Percentiles rank a stretch among this genome's conserved stretches.
These are phyloP conservation scores for Podabrus alpinus DNA, from an alignment of 2,888 invertebrate species.

Conservation along the genomic window DNA sequence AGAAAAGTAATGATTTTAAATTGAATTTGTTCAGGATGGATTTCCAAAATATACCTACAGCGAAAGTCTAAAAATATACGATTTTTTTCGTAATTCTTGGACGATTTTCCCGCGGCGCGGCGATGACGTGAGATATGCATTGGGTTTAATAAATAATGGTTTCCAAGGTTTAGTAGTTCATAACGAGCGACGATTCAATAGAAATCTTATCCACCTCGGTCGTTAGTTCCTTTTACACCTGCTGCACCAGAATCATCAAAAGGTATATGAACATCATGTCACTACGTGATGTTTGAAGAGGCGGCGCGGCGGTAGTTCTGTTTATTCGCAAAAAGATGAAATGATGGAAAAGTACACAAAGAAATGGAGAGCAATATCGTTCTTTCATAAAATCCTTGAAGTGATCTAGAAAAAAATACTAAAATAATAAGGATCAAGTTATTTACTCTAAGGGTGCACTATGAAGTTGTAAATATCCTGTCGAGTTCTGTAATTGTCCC, in stretches of 20 bases:
- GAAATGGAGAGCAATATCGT: background rate
- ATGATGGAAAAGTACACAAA: background rate
- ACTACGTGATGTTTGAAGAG: constrained; percentile 1
- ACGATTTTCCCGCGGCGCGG: background rate
- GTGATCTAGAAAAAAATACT: background rate
- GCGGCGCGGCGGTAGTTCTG: constrained; percentile 6
- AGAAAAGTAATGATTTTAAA: background rate
- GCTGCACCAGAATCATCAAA: constrained; percentile 10
- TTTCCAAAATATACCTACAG: background rate
- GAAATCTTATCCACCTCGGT: background rate
- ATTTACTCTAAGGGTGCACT: background rate
- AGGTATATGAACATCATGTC: constrained; percentile 6
- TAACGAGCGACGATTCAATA: constrained; percentile 1
- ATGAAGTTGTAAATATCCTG: constrained; percentile 2
- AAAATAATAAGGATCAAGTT: constrained; percentile 5
- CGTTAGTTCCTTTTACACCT: background rate
- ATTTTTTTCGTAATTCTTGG: no score
- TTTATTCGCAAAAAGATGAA: constrained; percentile 14
- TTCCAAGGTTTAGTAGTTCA: background rate
- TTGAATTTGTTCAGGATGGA: background rate
- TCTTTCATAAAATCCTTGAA: constrained; percentile 3
- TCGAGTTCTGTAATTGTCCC: constrained; percentile 8
- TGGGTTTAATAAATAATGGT: background rate
- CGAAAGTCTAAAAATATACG: no score
- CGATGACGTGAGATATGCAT: background rate